Evolutionary conservation across 2,113 vertebrate species (phyloP), one percentile per base, ranked within the genome.

Genomic region (Sinocyclocheilus anshuiensis): DNA sequence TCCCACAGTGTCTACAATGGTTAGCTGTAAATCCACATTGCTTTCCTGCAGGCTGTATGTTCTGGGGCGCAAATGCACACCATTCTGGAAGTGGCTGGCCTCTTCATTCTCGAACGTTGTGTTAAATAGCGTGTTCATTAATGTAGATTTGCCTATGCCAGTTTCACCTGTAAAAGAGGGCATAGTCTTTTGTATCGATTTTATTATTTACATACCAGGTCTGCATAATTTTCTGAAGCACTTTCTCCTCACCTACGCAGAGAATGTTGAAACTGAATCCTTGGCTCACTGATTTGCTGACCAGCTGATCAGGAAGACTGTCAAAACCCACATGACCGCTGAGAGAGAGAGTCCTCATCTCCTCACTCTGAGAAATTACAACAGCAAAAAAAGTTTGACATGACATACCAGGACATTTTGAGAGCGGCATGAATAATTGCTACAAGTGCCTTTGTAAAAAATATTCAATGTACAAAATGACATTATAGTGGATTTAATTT

Each of bases 201-300:
- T 20, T 12, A 22, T 69, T 29, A 77, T 84, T 45, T 65, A 4
- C 13, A 9, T 45, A 8, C 55, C 72, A 24, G 33, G 33, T 42
- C 33, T 72, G 8, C 5, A 59, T 8, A 1, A 26, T 16, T 4
- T 61, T 20, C 84, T 29, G 10, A 77, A 29, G 4, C 16, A n/a
- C 16, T 42, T 82, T 13, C 77, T 84, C 95, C 97, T 91, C 94
- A 98, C 98, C 98, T 84, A 99, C 96, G 82, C 98, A 99, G 86
- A 99, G 97, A 92, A 99, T 97, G 92, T 99, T 99, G 95, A 99
- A 99, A 93, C 95, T 95, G 96, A 99, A 99, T 86, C 98, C 97
- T 89, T 97, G 97, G 3, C 95, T 93, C 63, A 98, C 96, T 0
- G 96, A 97, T 93, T 97, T 99, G 94, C 97, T 98, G 96, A 99